These are phyloP conservation scores for Odontocerum albicorne DNA, from an alignment of 2,888 invertebrate genomes.

Conservation along the genomic window DNA sequence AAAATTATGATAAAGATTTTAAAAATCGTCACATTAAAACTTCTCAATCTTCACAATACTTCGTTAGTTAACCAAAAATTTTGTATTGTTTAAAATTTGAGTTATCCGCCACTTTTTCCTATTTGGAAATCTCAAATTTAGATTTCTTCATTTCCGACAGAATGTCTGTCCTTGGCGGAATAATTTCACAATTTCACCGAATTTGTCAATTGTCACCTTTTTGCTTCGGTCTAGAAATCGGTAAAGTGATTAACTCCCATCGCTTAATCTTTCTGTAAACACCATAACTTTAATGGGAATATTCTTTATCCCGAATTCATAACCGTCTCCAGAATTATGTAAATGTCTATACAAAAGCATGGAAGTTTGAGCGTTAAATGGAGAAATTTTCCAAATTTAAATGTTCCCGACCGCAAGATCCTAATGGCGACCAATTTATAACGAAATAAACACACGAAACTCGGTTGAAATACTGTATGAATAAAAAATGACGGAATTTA, in stretches of 20 bases:
- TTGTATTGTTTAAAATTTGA: no score
- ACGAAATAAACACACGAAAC: conserved; percentile 18
- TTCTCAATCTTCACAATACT: no score
- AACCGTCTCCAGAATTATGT: background rate
- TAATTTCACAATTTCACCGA: background rate
- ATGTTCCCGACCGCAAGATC: background rate
- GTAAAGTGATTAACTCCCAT: conserved; percentile 6
- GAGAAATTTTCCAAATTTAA: background rate
- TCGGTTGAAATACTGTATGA: conserved; percentile 23
- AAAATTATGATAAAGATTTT: no score
- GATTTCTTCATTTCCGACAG: no score
- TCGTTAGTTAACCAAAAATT: no score
- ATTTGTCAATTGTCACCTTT: background rate
- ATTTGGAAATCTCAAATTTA: no score
- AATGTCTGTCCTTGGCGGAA: no score
- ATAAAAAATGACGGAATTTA: conserved; percentile 31
- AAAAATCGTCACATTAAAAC: no score
- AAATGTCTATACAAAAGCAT: background rate
- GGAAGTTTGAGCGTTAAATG: background rate
- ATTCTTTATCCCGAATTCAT: conserved; percentile 9
- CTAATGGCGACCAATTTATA: conserved; percentile 22
- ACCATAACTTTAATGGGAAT: conserved; percentile 7
- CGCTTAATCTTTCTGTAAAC: conserved; percentile 9
- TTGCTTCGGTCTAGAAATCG: no score
- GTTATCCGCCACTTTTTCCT: no score